Evolutionary conservation across 2,113 vertebrate species (phyloP).

Genomic region (Mus pahari): DNA sequence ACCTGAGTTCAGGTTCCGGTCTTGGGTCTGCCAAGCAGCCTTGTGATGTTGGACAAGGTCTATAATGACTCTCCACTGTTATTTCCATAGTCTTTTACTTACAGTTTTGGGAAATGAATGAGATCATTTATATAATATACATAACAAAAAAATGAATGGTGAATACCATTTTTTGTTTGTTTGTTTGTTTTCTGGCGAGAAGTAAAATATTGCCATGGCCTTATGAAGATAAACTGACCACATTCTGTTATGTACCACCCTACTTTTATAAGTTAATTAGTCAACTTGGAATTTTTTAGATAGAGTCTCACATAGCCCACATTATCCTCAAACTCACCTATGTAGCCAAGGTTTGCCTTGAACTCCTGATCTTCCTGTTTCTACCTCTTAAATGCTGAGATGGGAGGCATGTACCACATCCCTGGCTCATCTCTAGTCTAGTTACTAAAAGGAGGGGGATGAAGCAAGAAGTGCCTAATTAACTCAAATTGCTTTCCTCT

Average conservation of each 20-base stretch:
- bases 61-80: not conserved
- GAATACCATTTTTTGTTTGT: not conserved
- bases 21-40: not conserved
- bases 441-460: not conserved
- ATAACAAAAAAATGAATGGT: not conserved
- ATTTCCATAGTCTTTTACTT: not conserved
- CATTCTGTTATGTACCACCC: not conserved
- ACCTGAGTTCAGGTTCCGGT: slow-evolving; percentile 5
- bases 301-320: not conserved
- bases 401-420: not conserved
- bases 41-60: not conserved
- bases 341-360: not conserved
- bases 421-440: not conserved
- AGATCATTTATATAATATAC: not conserved
- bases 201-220: not conserved
- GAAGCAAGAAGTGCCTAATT: not conserved
- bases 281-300: not conserved
- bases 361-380: not conserved
- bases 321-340: not conserved
- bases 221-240: not conserved
- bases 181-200: not conserved
- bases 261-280: not conserved
- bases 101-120: not conserved
- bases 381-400: not conserved
- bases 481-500: not conserved